A percentile compares a stretch with the other conserved stretches of the same genome.
phyloP scores from a whole-genome alignment of 1,140 invertebrate species.

The Samia ricini region DNA sequence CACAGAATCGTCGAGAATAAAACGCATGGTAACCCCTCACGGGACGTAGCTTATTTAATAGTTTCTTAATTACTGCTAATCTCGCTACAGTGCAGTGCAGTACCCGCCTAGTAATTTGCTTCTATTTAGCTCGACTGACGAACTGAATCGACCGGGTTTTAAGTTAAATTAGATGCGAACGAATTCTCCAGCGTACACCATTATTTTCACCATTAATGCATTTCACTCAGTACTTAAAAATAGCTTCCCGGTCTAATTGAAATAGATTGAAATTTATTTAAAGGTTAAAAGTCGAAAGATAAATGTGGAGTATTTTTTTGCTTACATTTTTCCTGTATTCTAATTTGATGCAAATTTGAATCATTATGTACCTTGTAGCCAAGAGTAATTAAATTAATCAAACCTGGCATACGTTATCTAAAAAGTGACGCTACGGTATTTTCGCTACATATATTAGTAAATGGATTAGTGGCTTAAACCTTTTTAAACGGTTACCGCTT shows the following conservation, averaged over 20 bases:
- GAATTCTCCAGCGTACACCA: constrained; percentile 11
- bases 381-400: not conserved
- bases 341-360: not conserved
- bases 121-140: constrained; percentile 37
- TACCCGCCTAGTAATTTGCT: constrained; percentile 50
- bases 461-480: not conserved
- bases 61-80: constrained; percentile 59
- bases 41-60: constrained; percentile 44
- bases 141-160: constrained; percentile 25
- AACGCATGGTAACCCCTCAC: constrained; percentile 1
- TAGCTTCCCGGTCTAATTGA: not conserved
- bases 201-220: not conserved
- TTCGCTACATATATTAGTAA: not conserved
- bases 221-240: not conserved
- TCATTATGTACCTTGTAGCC: not conserved
- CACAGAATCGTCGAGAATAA: no score
- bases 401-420: not conserved
- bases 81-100: constrained; percentile 21
- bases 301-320: not conserved
- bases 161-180: constrained; percentile 12
- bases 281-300: not conserved
- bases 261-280: not conserved
- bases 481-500: not conserved
- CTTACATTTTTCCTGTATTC: not conserved
- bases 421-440: not conserved